Evolutionary conservation across 2,888 invertebrate species (phyloP).

Genomic region (Malacosoma neustria): DNA sequence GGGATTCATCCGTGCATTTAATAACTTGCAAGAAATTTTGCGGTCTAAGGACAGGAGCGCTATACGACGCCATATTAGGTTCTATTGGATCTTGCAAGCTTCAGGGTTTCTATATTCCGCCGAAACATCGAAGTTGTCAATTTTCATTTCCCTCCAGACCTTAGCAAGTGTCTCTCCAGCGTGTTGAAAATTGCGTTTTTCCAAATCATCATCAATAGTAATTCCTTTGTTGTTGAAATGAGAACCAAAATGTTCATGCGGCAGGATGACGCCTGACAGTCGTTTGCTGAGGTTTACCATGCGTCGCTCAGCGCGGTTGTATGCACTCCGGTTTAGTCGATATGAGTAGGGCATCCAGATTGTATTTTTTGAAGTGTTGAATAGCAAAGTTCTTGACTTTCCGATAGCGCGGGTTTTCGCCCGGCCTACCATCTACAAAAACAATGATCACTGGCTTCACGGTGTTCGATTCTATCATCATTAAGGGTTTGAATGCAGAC

Average conservation of each 20-base stretch:
- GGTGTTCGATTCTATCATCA: not conserved
- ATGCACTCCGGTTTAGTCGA: conserved; percentile 16
- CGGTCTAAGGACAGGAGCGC: too few species aligned
- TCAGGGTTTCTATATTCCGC: conserved; percentile 15
- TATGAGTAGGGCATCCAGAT: conserved; percentile 18
- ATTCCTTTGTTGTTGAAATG: conserved; percentile 11
- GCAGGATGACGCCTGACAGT: conserved; percentile 13
- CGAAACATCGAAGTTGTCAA: conserved; percentile 12
- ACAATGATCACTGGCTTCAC: conserved; percentile 1
- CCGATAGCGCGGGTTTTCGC: conserved; percentile 1
- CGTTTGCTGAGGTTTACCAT: conserved; percentile 13
- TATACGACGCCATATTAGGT: too few species aligned
- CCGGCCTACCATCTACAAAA: conserved; percentile 1
- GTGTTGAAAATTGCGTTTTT: conserved; percentile 14
- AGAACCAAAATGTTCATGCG: conserved; percentile 12
- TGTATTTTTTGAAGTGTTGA: conserved; percentile 13
- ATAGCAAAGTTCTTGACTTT: conserved; percentile 2
- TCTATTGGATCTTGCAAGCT: too few species aligned
- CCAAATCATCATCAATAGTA: conserved; percentile 12
- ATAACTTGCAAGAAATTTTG: too few species aligned
- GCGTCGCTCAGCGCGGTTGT: conserved; percentile 14
- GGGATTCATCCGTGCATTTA: too few species aligned
- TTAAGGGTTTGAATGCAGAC: too few species aligned
- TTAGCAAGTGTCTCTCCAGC: conserved; percentile 13
- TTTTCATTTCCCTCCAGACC: conserved; percentile 9